These are phyloP conservation scores for Ptilorrhoa leucosticta DNA, from an alignment of 2,113 vertebrate species.

Conservation along the genomic window DNA sequence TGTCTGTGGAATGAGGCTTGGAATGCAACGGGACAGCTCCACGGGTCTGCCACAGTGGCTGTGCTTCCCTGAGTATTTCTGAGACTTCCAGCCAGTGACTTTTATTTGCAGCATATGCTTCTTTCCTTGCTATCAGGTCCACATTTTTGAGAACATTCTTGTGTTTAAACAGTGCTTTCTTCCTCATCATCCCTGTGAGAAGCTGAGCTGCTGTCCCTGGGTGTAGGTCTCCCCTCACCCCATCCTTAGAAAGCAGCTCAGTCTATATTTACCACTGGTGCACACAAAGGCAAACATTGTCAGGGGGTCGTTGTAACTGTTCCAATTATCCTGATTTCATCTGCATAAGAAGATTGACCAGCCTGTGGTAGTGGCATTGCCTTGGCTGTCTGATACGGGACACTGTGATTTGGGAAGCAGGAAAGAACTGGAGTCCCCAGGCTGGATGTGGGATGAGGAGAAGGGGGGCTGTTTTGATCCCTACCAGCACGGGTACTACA, in stretches of 20 bases:
- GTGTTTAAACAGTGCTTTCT: background rate
- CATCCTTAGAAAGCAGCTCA: background rate
- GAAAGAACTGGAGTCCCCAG: background rate
- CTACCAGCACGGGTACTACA: background rate
- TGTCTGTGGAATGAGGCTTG: background rate
- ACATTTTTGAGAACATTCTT: background rate
- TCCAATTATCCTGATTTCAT: constrained; percentile 1
- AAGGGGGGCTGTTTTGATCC: background rate
- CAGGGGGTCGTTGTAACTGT: background rate
- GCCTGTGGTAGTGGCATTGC: background rate
- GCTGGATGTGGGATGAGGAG: background rate
- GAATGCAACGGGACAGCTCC: background rate
- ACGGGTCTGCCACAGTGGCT: background rate
- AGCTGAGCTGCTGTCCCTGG: background rate
- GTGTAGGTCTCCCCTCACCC: background rate
- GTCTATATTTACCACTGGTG: background rate
- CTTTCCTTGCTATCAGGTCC: background rate
- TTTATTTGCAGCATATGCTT: background rate
- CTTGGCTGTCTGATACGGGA: background rate
- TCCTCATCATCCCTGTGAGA: background rate
- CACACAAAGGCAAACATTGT: constrained; percentile 20
- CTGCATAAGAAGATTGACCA: constrained; percentile 11
- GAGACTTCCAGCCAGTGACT: background rate
- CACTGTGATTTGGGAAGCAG: background rate
- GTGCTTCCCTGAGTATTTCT: background rate